Base-by-base conservation (phyloP, 2,888 invertebrate species). In the Lasius fuliginosus region DNA sequence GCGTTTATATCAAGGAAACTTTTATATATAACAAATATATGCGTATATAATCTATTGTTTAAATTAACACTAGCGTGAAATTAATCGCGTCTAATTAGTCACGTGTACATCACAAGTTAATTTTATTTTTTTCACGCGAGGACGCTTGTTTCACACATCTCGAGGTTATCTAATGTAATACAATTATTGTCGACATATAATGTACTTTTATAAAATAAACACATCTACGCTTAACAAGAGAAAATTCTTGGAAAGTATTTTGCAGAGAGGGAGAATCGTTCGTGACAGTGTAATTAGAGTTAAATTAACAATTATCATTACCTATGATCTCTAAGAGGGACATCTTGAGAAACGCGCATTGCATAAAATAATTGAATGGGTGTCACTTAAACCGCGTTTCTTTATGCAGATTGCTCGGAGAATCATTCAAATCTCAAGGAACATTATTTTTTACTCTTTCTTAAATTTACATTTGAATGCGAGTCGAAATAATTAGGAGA, bases 161-260 rank as follows among this genome's bases (percentile, higher is more conserved):
- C 62, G 36, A 30, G 9, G 15, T 64, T 64, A 33, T 23, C 9
- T 46, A 76, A 76, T 36, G 11, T 36, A 64, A 75, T 18, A 12
- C 18, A 5, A 46, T n/a, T 46, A 42, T 74, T 42, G 9, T 60
- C 12, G 9, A 30, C n/a, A 15, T 9, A 23, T 36, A 62, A 64
- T 33, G 62, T 23, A 12, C 12, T 64, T 49, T 64, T 49, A 46
- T 49, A 75, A 53, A 53, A 64, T 49, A 9, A 11, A 36, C 62
- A 33, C 18, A 40, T n/a, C 15, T 30, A 64, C 18, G 64, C 23
- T 71, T 9, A 23, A n/a, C n/a, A 23, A 60, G 62, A 46, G 33
- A 64, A 62, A 75, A 62, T 60, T 27, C 27, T 27, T 40, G 49
- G 49, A 76, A 67, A 56, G 40, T 67, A 56, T 67, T 53, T 67